These are phyloP conservation scores for Cephus pulcher DNA, from an alignment of 2,888 invertebrate genomes.

Conservation along the genomic window DNA sequence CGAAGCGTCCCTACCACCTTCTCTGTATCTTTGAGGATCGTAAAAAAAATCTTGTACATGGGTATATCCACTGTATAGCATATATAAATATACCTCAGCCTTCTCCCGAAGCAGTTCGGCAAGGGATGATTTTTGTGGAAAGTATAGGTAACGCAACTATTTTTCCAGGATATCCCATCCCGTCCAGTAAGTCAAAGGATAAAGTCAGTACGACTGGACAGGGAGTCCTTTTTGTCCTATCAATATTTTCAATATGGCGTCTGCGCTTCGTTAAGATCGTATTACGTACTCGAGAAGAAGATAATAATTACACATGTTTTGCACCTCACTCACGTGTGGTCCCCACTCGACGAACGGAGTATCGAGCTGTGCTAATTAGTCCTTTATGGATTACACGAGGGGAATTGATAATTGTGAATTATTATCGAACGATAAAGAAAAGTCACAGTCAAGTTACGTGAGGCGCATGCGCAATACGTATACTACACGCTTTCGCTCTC, in stretches of 20 bases:
- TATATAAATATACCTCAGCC: not conserved
- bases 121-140: not conserved
- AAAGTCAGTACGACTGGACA: not conserved
- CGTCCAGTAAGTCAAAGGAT: not conserved
- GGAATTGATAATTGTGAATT: not conserved
- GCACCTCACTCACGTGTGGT: not conserved
- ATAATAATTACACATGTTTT: not conserved
- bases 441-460: not conserved
- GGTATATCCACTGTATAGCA: not conserved
- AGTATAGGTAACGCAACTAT: not conserved
- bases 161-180: not conserved
- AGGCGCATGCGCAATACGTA: not conserved
- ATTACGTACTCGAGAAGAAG: not conserved
- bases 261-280: not conserved
- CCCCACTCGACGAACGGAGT: not conserved
- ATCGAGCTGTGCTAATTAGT: not conserved
- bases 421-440: constrained; percentile 1
- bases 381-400: not conserved
- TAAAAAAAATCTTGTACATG: not conserved
- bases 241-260: not conserved
- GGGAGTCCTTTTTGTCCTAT: not conserved
- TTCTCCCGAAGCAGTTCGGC: not conserved
- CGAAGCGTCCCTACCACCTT: not conserved
- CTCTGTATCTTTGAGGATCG: not conserved
- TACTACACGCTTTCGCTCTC: not conserved